phyloP scores from a whole-genome alignment of 2,888 invertebrate genomes.

The Leptura quadrifasciata region DNA sequence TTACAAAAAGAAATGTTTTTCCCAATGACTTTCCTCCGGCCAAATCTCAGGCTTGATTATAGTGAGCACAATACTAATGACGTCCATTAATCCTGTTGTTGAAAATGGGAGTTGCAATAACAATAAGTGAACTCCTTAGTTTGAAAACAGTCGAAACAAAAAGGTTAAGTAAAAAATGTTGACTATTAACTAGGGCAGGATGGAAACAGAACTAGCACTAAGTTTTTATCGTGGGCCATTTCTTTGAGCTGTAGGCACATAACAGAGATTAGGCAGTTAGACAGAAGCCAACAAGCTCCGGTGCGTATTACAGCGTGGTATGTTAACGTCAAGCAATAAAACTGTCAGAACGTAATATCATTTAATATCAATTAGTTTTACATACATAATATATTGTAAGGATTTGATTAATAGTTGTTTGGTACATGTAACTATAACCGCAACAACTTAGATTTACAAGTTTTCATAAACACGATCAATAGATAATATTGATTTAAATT shows the following conservation, averaged over 20 bases:
- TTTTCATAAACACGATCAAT: not conserved
- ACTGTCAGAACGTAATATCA: not conserved
- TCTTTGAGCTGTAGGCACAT: conserved; percentile 28
- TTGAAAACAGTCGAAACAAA: conserved; percentile 48
- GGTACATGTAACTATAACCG: not conserved
- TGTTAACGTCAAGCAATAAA: not conserved
- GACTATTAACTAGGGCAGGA: conserved; percentile 49
- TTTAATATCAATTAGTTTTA: not conserved
- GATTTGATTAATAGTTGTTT: not conserved
- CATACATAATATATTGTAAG: no score
- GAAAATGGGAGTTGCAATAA: conserved; percentile 58
- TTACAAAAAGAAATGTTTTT: conserved; percentile 41
- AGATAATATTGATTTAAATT: no score
- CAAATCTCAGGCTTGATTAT: conserved; percentile 55
- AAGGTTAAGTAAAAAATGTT: conserved; percentile 51
- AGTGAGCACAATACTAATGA: conserved; percentile 57
- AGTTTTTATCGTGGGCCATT: conserved; percentile 47
- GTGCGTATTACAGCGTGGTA: not conserved
- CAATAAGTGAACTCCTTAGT: conserved; percentile 57
- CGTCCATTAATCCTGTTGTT: conserved; percentile 53
- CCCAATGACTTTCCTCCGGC: conserved; percentile 48
- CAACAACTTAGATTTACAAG: not conserved
- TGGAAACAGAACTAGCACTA: conserved; percentile 40
- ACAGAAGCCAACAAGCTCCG: conserved; percentile 20
- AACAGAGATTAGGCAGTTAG: conserved; percentile 39